Percentiles rank a stretch among this genome's conserved stretches.
phyloP scores from a whole-genome alignment of 2,888 invertebrate genomes.

The Molanna angustata region DNA sequence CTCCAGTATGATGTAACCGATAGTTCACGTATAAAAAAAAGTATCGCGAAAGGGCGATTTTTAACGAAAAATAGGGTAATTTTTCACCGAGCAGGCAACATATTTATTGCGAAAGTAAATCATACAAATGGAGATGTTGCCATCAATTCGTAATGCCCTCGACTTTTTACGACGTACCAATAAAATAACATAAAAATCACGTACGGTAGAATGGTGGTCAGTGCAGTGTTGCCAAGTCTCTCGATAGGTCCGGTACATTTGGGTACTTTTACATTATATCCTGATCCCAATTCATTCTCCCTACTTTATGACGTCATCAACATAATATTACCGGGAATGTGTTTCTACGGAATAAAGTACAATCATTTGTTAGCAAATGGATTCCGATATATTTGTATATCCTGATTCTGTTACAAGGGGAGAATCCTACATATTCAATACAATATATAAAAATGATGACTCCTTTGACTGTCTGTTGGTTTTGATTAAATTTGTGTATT shows the following conservation, averaged over 20 bases:
- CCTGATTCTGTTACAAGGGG: slow-evolving; percentile 14
- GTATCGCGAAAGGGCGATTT: too few relatives aligned
- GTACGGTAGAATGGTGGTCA: slow-evolving; percentile 9
- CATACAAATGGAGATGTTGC: slow-evolving; percentile 4
- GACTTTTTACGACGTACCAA: slow-evolving; percentile 24
- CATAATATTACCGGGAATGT: slow-evolving; percentile 28
- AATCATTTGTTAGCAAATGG: slow-evolving; percentile 31
- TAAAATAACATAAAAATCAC: slow-evolving; percentile 14
- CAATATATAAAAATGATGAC: too few relatives aligned
- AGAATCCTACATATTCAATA: background rate
- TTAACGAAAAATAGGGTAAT: too few relatives aligned
- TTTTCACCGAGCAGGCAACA: slow-evolving; percentile 4
- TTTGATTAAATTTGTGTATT: too few relatives aligned
- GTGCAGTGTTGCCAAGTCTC: background rate
- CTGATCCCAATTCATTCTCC: too few relatives aligned
- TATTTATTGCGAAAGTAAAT: slow-evolving; percentile 18
- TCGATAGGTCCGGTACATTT: too few relatives aligned
- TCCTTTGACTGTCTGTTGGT: too few relatives aligned
- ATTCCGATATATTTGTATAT: slow-evolving; percentile 23
- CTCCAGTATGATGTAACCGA: too few relatives aligned
- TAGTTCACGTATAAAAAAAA: too few relatives aligned
- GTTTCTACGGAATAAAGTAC: slow-evolving; percentile 26
- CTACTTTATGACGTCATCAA: slow-evolving; percentile 31
- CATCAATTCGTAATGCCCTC: slow-evolving; percentile 12
- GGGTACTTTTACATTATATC: too few relatives aligned